Evolutionary conservation across 2,888 invertebrate genomes (phyloP), one percentile per base, ranked within the genome.

Genomic region (Chaetogeoica ovagalla): DNA sequence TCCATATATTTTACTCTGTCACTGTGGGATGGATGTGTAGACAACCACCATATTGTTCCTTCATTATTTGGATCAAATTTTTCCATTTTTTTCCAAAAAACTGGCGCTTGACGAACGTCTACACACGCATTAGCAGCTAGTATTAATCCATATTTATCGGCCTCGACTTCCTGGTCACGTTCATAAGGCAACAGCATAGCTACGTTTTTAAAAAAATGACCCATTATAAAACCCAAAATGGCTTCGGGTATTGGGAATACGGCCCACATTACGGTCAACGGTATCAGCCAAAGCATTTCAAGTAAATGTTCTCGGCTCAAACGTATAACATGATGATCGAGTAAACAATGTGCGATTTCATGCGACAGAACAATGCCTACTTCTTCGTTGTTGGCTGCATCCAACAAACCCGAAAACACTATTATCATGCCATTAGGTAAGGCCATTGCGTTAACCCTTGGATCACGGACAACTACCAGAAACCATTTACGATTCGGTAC

Each of bases 361-460:
- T 79, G 77, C 3, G 77, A 69, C 19, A 79, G 30, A 9, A 79
- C 77, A n/a, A 79, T 23, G 30, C 62, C 77, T 1, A 79, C 70
- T 69, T 79, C 39, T 13, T 70, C 52, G n/a, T 79, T 55, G 43
- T 79, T 71, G 13, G 62, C 55, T 21, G 15, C 15, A 30, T 43
- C 11, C 11, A 71, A 60, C 23, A 71, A 21, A 0, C 70, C 77
- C 11, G 77, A 37, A 11, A 70, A 79, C 9, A 79, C 77, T n/a
- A 79, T 63, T 39, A 79, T 70, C 70, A 79, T 55, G 11, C 77
- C 77, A 37, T 79, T 79, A 21, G 82, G 70, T 15, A 81, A 39
- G 60, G 75, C 81, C 73, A 81, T 74, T n/a, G 81, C 81, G 17
- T 81, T 81, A 6, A 81, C 23, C 55, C 68, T 52, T 15, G 73